Conservation (phyloP, 2,888 invertebrate genomes). For the Drosophila formosana region DNA sequence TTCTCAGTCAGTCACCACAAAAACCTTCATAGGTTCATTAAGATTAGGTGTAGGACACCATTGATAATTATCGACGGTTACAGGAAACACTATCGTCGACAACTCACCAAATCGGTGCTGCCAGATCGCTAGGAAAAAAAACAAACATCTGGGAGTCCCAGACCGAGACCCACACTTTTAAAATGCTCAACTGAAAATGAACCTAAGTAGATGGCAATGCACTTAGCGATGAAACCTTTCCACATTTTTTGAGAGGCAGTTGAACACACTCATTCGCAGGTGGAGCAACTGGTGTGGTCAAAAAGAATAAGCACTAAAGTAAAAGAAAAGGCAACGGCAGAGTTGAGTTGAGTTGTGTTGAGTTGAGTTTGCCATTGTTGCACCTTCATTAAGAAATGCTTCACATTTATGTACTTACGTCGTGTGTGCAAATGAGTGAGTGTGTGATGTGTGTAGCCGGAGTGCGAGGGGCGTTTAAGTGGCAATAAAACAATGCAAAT, state of each 20-base stretch:
- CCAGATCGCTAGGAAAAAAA: too few relatives aligned
- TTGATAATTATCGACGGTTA: too few relatives aligned
- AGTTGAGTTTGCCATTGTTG: slow-evolving; percentile 62
- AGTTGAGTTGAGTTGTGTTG: slow-evolving; percentile 20
- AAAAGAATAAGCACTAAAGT: slow-evolving; percentile 28
- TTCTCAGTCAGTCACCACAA: too few relatives aligned
- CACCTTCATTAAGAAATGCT: slow-evolving; percentile 65
- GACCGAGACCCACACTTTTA: too few relatives aligned
- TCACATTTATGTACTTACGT: slow-evolving; percentile 39
- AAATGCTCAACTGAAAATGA: neutral
- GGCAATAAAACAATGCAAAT: slow-evolving; percentile 75
- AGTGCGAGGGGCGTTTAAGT: slow-evolving; percentile 54
- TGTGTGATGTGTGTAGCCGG: neutral
- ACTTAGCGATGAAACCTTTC: slow-evolving; percentile 11
- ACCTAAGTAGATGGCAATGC: neutral
- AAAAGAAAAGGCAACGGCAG: slow-evolving; percentile 9
- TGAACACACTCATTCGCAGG: slow-evolving; percentile 26
- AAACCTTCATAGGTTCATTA: too few relatives aligned
- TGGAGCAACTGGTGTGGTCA: slow-evolving; percentile 56
- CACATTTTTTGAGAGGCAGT: slow-evolving; percentile 12
- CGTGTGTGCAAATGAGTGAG: slow-evolving; percentile 41
- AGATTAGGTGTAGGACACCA: too few relatives aligned
- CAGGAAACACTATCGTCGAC: too few relatives aligned
- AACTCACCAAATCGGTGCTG: too few relatives aligned
- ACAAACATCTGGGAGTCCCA: too few relatives aligned